phyloP scores from a whole-genome alignment of 2,797 vertebrate species.

The Syndactyla subalaris region DNA sequence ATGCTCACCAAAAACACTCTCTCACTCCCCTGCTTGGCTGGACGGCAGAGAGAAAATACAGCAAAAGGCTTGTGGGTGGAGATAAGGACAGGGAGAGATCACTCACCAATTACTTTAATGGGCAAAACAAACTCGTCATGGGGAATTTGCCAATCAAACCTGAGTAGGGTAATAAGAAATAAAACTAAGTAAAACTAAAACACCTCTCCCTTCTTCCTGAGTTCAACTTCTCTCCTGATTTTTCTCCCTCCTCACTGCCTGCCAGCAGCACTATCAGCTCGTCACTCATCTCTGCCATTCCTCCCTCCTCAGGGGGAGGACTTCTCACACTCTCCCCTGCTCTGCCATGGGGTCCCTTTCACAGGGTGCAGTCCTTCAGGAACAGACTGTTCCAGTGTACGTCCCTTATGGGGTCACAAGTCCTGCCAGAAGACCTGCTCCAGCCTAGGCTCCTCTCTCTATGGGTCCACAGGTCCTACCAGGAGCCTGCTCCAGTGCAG shows the following conservation, averaged over 20 bases:
- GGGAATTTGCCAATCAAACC: not conserved
- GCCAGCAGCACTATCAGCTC: not conserved
- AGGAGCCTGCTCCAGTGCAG: not conserved
- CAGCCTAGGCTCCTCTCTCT: not conserved
- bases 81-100: not conserved
- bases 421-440: not conserved
- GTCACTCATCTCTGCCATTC: not conserved
- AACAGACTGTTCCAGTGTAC: fast-evolving
- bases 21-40: not conserved
- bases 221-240: not conserved
- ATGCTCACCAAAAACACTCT: not conserved
- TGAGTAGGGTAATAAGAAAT: not conserved
- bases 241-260: not conserved
- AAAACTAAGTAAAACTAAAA: not conserved
- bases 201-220: not conserved
- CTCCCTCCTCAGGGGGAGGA: not conserved
- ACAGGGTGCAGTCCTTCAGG: not conserved
- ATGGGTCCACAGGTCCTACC: not conserved
- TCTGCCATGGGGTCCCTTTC: not conserved
- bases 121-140: fast-evolving
- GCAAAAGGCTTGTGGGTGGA: not conserved
- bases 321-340: not conserved
- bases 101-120: not conserved
- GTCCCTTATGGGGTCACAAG: not conserved
- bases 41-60: not conserved